Evolutionary conservation across 1,140 invertebrate species (phyloP), one percentile per base, ranked within the genome.

Genomic region (Saccostrea echinata): DNA sequence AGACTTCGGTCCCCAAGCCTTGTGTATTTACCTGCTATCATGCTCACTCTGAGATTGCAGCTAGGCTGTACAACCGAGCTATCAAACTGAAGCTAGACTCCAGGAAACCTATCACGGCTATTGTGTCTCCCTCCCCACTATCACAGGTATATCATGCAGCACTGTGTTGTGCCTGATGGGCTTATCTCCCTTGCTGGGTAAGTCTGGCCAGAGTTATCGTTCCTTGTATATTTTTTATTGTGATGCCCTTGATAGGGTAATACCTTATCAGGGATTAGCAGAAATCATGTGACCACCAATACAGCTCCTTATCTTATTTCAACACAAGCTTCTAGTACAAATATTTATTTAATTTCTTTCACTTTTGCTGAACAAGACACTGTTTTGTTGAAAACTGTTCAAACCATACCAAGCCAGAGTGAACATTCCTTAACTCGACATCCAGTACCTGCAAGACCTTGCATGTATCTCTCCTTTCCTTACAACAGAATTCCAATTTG

Each of bases 271-370:
- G 68, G 68, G 68, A 76, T 33, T 76, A 76, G 27, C 11, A 30
- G 13, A 30, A 27, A 76, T 76, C 68, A 76, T 30, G 27, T 76
- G 68, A 76, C 68, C 68, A 76, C 24, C 27, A 76, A 76, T 76
- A 30, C 27, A 30, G 68, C 68, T 30, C 68, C 68, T 76, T 76
- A 76, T 76, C 68, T 76, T 76, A 76, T 33, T 76, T 27, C 68
- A 76, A 76, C 27, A 76, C 68, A 30, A 27, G 68, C 68, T 76
- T 30, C 68, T 27, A 76, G 68, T 76, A 76, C 68, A 76, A 76
- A 76, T 76, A 76, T 76, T 76, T 76, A 76, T 76, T 76, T 76
- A 76, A 76, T 76, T 76, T 76, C 68, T 76, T 76, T 76, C 68
- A 76, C 68, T 71, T 71, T 71, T 71, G 27, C 68, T 71, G 68